Percentiles rank a stretch among this genome's conserved stretches.
phyloP scores from a whole-genome alignment of 2,888 invertebrate species.

The Branchellion lobata region DNA sequence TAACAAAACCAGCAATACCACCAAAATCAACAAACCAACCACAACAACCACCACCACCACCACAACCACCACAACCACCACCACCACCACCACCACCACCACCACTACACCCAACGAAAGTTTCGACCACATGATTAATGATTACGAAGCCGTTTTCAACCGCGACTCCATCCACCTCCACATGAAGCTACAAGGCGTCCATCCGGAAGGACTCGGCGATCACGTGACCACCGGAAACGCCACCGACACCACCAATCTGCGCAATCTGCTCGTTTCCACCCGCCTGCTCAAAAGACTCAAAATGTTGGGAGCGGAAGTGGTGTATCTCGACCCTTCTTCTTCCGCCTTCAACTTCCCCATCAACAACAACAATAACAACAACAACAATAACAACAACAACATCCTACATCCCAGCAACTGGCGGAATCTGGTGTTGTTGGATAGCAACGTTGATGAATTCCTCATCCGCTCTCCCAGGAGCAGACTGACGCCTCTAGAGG shows the following conservation, averaged over 20 bases:
- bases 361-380: too few species aligned
- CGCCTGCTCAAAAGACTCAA: constrained; percentile 31
- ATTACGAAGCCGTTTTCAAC: not conserved
- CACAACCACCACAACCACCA: too few species aligned
- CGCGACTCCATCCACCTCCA: not conserved
- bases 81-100: too few species aligned
- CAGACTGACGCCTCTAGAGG: constrained; percentile 38
- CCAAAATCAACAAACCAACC: not conserved
- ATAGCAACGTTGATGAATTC: constrained; percentile 40
- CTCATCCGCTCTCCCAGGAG: constrained; percentile 33
- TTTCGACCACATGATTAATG: too few species aligned
- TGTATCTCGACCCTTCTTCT: not conserved
- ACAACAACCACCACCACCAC: not conserved
- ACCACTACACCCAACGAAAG: too few species aligned
- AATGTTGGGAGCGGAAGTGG: constrained; percentile 35
- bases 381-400: not conserved
- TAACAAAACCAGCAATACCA: not conserved
- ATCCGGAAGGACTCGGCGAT: too few species aligned
- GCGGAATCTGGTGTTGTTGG: constrained; percentile 44
- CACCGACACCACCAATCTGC: not conserved
- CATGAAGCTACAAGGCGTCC: not conserved
- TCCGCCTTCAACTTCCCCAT: not conserved
- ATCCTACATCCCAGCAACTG: constrained; percentile 38
- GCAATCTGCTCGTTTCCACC: constrained; percentile 20
- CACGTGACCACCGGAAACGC: not conserved